A percentile compares a stretch with the other conserved stretches of the same genome.
These are phyloP conservation scores for Rutilus rutilus DNA, from an alignment of 2,113 vertebrate species.

Conservation along the genomic window DNA sequence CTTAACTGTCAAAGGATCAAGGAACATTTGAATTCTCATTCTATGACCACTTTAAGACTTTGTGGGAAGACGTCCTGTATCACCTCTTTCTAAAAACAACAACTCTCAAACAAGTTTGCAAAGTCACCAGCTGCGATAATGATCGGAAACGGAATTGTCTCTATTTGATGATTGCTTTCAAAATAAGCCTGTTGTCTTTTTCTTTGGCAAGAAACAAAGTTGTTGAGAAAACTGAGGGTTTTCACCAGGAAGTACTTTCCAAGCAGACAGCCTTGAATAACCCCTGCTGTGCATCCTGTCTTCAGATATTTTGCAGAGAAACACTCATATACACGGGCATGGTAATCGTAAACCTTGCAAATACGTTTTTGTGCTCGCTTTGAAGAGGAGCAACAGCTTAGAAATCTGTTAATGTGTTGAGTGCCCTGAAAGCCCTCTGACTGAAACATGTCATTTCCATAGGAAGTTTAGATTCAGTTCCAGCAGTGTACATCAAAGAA, in stretches of 20 bases:
- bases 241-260: constrained; percentile 29
- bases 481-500: constrained; percentile 52
- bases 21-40: no score
- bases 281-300: constrained; percentile 39
- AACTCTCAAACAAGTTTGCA: neutral
- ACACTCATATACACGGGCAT: constrained; percentile 15
- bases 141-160: neutral
- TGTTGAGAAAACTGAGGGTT: constrained; percentile 36
- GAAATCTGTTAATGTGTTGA: constrained; percentile 50
- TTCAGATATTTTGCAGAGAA: constrained; percentile 30
- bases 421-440: constrained; percentile 30
- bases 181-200: neutral
- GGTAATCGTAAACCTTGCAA: constrained; percentile 40
- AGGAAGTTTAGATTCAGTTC: constrained; percentile 47
- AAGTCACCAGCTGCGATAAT: neutral
- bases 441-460: constrained; percentile 19
- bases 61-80: neutral
- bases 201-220: neutral
- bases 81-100: neutral
- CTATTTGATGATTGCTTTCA: constrained; percentile 18
- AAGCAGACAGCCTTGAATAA: constrained; percentile 45
- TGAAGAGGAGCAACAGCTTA: constrained; percentile 47
- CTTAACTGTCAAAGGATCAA: no score
- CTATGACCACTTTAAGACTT: neutral
- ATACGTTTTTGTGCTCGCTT: constrained; percentile 26